These are phyloP conservation scores for Drosophila cardini DNA, from an alignment of 1,140 invertebrate species.

Conservation along the genomic window DNA sequence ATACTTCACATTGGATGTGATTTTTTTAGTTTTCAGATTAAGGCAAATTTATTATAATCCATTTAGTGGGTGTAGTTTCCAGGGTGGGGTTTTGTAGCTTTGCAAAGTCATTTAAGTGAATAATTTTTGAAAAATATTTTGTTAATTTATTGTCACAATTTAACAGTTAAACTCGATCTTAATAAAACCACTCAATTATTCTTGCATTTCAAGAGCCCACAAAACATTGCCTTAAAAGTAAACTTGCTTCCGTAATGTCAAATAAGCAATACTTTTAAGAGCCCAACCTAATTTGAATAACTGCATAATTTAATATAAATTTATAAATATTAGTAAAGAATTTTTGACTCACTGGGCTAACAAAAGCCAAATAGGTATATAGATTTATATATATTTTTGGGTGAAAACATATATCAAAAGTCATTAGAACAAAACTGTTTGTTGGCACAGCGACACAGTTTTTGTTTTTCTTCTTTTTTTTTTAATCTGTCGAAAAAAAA, in stretches of 20 bases:
- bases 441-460: slow-evolving; percentile 74
- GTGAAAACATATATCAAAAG: slow-evolving; percentile 51
- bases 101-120: not conserved
- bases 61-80: not conserved
- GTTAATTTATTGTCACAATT: slow-evolving; percentile 21
- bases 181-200: slow-evolving; percentile 33
- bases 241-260: slow-evolving; percentile 73
- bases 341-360: slow-evolving; percentile 37
- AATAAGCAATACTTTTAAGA: slow-evolving; percentile 42
- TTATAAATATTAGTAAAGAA: slow-evolving; percentile 53
- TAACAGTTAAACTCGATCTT: slow-evolving; percentile 36
- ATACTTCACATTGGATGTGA: not conserved
- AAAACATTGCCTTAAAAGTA: slow-evolving; percentile 59
- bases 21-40: not conserved
- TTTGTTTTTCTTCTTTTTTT: slow-evolving; percentile 27
- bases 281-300: slow-evolving; percentile 61
- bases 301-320: slow-evolving; percentile 73
- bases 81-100: not conserved
- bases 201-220: slow-evolving; percentile 19
- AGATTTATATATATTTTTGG: slow-evolving; percentile 13
- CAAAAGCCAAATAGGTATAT: slow-evolving; percentile 14
- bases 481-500: slow-evolving; percentile 32
- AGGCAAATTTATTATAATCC: not conserved
- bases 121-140: not conserved
- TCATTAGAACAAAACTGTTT: slow-evolving; percentile 74